Evolutionary conservation across 2,113 vertebrate genomes (phyloP).

Genomic region (Hyperoodon ampullatus): DNA sequence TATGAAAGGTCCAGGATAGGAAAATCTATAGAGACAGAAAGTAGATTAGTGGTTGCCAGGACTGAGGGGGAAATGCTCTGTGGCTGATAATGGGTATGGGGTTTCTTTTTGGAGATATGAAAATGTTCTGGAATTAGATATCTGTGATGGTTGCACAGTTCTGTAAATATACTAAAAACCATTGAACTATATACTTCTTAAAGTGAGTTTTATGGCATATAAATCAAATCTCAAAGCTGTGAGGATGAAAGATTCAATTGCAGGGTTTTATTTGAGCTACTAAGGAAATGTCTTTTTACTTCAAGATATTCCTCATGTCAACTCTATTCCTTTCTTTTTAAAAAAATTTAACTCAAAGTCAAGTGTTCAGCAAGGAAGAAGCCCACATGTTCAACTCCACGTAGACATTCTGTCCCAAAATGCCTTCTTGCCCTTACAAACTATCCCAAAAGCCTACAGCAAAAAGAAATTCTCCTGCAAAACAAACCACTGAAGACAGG

Average conservation of each 20-base stretch:
- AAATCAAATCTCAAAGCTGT: constrained; percentile 28
- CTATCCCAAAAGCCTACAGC: neutral
- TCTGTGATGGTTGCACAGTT: neutral
- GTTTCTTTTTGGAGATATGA: neutral
- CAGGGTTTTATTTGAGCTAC: constrained; percentile 21
- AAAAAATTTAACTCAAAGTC: neutral
- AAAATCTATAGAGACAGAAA: constrained; percentile 32
- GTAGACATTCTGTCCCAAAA: constrained; percentile 5
- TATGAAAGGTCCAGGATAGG: neutral
- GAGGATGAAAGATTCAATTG: neutral
- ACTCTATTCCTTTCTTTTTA: neutral
- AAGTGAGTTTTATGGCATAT: neutral
- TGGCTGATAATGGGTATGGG: neutral
- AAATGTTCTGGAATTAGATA: constrained; percentile 54
- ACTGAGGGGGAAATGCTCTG: neutral
- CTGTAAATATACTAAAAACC: neutral
- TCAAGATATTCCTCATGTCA: neutral
- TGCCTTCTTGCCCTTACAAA: constrained; percentile 15
- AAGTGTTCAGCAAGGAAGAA: neutral
- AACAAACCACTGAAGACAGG: neutral
- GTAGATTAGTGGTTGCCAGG: neutral
- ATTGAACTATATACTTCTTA: neutral
- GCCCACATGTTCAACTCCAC: neutral
- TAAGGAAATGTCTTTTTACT: neutral
- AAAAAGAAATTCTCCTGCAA: neutral